phyloP scores from a whole-genome alignment of 2,888 invertebrate species.

The Andrena marginata region DNA sequence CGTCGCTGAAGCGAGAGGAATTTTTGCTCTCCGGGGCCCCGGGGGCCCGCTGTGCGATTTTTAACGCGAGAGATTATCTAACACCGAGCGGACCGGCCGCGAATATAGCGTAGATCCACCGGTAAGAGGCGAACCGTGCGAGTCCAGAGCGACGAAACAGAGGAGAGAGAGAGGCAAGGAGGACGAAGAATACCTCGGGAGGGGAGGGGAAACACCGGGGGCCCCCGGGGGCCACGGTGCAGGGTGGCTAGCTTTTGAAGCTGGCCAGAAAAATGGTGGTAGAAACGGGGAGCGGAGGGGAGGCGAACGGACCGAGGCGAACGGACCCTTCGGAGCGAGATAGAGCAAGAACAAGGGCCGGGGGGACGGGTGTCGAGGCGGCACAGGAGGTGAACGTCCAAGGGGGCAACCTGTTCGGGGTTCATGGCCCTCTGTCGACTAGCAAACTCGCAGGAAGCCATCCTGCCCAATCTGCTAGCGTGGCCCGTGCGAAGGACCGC shows the following conservation, averaged over 20 bases:
- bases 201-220: constrained; percentile 46
- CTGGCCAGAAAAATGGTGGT: constrained; percentile 64
- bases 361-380: constrained; percentile 69
- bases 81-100: constrained; percentile 68
- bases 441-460: constrained; percentile 80
- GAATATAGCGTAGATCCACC: constrained; percentile 60
- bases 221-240: constrained; percentile 52
- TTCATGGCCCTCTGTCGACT: constrained; percentile 84
- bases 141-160: background rate
- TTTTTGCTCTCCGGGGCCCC: constrained; percentile 47
- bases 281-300: constrained; percentile 35
- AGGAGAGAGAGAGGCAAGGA: constrained; percentile 23
- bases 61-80: constrained; percentile 81
- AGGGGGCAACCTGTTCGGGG: constrained; percentile 85
- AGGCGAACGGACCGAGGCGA: constrained; percentile 53
- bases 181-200: constrained; percentile 48
- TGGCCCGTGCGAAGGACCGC: constrained; percentile 68
- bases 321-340: constrained; percentile 71
- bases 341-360: constrained; percentile 67
- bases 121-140: constrained; percentile 36
- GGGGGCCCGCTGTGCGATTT: constrained; percentile 72
- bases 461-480: constrained; percentile 79
- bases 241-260: constrained; percentile 71
- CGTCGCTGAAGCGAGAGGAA: constrained; percentile 45
- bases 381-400: constrained; percentile 84